Evolutionary conservation across 2,797 vertebrate genomes (phyloP), one percentile per base, ranked within the genome.

Genomic region (Malurus splendens): DNA sequence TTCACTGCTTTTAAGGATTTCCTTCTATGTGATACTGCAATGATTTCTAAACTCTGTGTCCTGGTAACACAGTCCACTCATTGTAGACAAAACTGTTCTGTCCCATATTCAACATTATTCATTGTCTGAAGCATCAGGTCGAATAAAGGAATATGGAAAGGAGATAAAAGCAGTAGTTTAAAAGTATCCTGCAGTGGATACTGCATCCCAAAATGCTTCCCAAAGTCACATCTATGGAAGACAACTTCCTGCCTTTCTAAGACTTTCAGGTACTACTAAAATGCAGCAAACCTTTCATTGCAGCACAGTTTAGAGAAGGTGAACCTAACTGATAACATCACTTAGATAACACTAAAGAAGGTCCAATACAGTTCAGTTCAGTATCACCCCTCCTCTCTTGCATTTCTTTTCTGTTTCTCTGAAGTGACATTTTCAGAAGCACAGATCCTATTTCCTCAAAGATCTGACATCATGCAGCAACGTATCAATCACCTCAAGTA

Each of bases 111-210:
- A 32, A 25, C 11, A 11, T 24, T 47, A 60, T 23, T 72, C 44
- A 65, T 22, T 14, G 20, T 38, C 50, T 81, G 32, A 45, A 76
- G 38, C 10, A 62, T 28, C 28, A 72, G 7, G 15, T 39, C 10
- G n/a, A 82, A 90, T 39, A 85, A 85, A 65, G 28, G 17, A 81
- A 82, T 74, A 41, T 24, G 12, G 20, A 89, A 87, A 80, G 65
- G 24, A 82, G 25, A 81, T 23, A 14, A 75, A 94, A 81, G 23
- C 10, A 54, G 18, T 27, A 41, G 47, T 65, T 90, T 78, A 48
- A 75, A 92, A 85, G 41, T 54, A 78, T 18, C 30, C 28, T 45
- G 25, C 33, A 75, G 55, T 32, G n/a, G 23, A 81, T 68, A 28
- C 32, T 62, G 27, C n/a, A 86, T 39, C 50, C 7, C 52, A 66